phyloP scores from a whole-genome alignment of 2,888 invertebrate species.

The Portevinia maculata region DNA sequence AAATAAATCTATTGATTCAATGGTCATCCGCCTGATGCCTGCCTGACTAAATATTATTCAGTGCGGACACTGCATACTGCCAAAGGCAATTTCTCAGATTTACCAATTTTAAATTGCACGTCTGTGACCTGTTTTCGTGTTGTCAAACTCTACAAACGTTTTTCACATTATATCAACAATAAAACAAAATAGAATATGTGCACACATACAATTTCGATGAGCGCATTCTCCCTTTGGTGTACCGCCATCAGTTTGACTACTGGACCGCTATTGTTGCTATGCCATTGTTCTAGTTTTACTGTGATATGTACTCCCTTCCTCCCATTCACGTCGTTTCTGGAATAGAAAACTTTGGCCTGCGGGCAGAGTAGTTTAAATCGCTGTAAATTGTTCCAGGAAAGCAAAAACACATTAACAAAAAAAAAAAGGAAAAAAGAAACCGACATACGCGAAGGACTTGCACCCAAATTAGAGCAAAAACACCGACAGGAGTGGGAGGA shows the following conservation, averaged over 20 bases:
- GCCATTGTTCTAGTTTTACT: conserved; percentile 60
- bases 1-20: no score
- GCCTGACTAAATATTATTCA: no score
- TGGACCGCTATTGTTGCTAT: conserved; percentile 47
- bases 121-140: no score
- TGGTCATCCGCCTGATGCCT: no score
- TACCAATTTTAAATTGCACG: no score
- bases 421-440: conserved; percentile 21
- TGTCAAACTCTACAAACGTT: no score
- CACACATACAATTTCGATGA: background rate
- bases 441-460: conserved; percentile 57
- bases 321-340: conserved; percentile 27
- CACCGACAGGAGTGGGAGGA: conserved; percentile 35
- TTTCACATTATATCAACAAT: conserved; percentile 1
- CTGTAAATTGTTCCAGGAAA: conserved; percentile 55
- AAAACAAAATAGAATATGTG: conserved; percentile 11
- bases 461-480: conserved; percentile 63
- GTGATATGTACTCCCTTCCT: conserved; percentile 28
- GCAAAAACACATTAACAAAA: conserved; percentile 15
- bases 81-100: no score
- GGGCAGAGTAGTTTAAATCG: conserved; percentile 62
- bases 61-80: no score
- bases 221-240: background rate
- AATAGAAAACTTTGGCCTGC: conserved; percentile 48
- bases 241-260: conserved; percentile 22